Conservation (phyloP, 2,113 vertebrate genomes). For the Corythaeola cristata region DNA sequence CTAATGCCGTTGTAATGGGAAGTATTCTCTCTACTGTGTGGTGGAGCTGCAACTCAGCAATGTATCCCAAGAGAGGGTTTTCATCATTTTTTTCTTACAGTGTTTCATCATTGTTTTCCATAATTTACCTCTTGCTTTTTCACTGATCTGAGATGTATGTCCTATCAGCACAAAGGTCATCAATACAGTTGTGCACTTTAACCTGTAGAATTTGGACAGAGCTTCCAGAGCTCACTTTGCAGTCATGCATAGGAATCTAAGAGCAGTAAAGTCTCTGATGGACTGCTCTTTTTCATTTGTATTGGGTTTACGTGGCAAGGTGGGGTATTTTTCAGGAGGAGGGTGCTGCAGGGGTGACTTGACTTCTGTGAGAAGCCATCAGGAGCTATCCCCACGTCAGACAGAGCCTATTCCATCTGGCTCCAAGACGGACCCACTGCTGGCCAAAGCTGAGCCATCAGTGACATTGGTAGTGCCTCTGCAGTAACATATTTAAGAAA, state of each 20-base stretch:
- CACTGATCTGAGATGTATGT: not conserved
- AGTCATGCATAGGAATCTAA: not conserved
- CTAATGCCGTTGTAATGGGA: not conserved
- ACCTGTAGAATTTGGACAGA: not conserved
- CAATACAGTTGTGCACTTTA: not conserved
- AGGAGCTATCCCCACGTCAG: rapidly evolving
- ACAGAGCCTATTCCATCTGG: rapidly evolving
- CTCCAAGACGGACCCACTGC: not conserved
- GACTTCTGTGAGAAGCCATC: not conserved
- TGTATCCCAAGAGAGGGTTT: not conserved
- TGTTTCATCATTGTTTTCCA: not conserved
- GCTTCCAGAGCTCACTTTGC: not conserved
- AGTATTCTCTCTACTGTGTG: not conserved
- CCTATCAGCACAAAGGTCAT: not conserved
- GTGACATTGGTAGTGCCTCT: not conserved
- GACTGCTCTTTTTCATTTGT: not conserved
- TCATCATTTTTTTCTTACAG: not conserved
- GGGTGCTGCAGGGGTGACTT: not conserved
- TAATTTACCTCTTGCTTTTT: not conserved
- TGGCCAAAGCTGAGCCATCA: not conserved
- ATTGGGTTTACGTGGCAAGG: not conserved
- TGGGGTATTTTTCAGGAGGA: no score
- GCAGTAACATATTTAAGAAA: not conserved
- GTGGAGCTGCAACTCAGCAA: not conserved
- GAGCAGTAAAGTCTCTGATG: not conserved